phyloP scores from a whole-genome alignment of 2,113 vertebrate genomes.

The Notothenia rossii region DNA sequence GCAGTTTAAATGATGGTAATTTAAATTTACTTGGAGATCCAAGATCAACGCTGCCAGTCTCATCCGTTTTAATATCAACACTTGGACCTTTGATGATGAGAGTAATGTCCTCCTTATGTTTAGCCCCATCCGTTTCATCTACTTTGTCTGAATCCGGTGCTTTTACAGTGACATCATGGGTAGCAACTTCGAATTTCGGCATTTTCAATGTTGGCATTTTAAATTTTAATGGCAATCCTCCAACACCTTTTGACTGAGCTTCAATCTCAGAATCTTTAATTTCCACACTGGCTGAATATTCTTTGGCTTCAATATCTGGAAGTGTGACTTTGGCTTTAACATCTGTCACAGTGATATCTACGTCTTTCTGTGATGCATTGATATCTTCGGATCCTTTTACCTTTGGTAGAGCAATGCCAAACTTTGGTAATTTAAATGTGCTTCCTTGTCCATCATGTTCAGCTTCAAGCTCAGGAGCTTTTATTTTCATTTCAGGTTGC shows the following conservation, averaged over 20 bases:
- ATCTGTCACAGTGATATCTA: slow-evolving; percentile 22
- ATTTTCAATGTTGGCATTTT: slow-evolving; percentile 67
- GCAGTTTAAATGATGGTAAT: slow-evolving; percentile 77
- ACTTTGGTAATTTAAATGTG: slow-evolving; percentile 68
- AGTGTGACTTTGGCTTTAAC: slow-evolving; percentile 38
- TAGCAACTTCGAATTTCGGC: slow-evolving; percentile 55
- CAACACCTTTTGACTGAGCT: slow-evolving; percentile 39
- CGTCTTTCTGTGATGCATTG: slow-evolving; percentile 23
- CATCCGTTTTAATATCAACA: slow-evolving; percentile 52
- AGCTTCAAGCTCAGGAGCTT: slow-evolving; percentile 37
- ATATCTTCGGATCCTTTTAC: slow-evolving; percentile 38
- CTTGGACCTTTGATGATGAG: slow-evolving; percentile 49
- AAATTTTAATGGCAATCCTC: slow-evolving; percentile 63
- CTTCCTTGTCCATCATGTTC: slow-evolving; percentile 35
- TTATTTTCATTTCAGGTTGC: slow-evolving; percentile 39
- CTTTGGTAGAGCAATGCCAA: slow-evolving; percentile 52
- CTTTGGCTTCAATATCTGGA: slow-evolving; percentile 45
- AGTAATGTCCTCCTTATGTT: slow-evolving; percentile 33
- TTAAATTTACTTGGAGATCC: slow-evolving; percentile 80
- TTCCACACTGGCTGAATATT: slow-evolving; percentile 12
- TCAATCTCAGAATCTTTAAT: slow-evolving; percentile 39
- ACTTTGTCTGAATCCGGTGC: slow-evolving; percentile 19
- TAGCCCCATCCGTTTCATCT: slow-evolving; percentile 15
- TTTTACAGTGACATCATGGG: slow-evolving; percentile 13
- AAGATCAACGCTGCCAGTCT: slow-evolving; percentile 25